Evolutionary conservation across 2,888 invertebrate genomes (phyloP).

Genomic region (Apodemia hepburni): DNA sequence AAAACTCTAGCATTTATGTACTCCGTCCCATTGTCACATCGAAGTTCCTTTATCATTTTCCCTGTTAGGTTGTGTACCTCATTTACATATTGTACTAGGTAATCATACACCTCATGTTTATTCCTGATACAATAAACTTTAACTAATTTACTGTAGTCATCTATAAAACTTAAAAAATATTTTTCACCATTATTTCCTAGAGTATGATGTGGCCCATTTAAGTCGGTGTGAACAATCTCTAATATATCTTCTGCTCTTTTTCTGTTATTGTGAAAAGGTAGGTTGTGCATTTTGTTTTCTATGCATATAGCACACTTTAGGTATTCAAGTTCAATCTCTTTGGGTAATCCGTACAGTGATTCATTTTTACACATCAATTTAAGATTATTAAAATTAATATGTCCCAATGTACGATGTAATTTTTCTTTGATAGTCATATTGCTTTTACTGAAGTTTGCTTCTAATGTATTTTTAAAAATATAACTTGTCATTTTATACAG

Average conservation of each 20-base stretch:
- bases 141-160: slow-evolving; percentile 26
- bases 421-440: slow-evolving; percentile 27
- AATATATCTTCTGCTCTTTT: slow-evolving; percentile 26
- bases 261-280: slow-evolving; percentile 32
- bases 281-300: slow-evolving; percentile 32
- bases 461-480: slow-evolving; percentile 10
- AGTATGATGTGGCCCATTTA: slow-evolving; percentile 29
- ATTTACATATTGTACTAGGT: slow-evolving; percentile 30
- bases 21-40: slow-evolving; percentile 24
- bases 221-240: slow-evolving; percentile 30
- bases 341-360: background rate
- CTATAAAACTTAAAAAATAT: slow-evolving; percentile 24
- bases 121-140: slow-evolving; percentile 30
- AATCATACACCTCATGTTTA: slow-evolving; percentile 30
- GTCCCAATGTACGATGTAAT: slow-evolving; percentile 27
- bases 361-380: slow-evolving; percentile 28
- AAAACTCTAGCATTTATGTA: slow-evolving; percentile 27
- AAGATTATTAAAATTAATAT: slow-evolving; percentile 29
- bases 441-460: slow-evolving; percentile 23
- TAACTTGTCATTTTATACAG: slow-evolving; percentile 29
- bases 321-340: no score
- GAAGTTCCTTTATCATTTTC: slow-evolving; percentile 30
- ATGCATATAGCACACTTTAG: slow-evolving; percentile 17
- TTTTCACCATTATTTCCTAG: slow-evolving; percentile 27
- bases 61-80: slow-evolving; percentile 29